Base-by-base conservation (phyloP, 1,140 invertebrate species). In the Spodoptera litura region DNA sequence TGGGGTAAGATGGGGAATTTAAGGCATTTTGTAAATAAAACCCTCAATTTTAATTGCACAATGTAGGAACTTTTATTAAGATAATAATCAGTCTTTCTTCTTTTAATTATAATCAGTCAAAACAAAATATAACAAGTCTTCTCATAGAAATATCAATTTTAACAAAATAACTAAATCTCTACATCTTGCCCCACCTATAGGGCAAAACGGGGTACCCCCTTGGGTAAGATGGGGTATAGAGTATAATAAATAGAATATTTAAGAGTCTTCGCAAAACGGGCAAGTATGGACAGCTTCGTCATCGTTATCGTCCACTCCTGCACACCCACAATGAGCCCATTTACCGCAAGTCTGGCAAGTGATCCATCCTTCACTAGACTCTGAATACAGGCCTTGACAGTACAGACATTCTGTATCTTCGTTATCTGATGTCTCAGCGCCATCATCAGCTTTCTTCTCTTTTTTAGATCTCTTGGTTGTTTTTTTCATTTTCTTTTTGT, bases 161-260 rank as follows among this genome's bases (percentile, higher is more conserved):
- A 56, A 56, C n/a, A 56, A 20, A 56, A 56, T 56, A 56, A 56
- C 53, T 15, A 56, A 56, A 56, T 38, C 53, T 15, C 4, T 2
- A 15, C n/a, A 20, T 56, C 53, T 56, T 56, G n/a, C 53, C 53
- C n/a, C 53, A 56, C 53, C 53, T 55, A 55, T 20, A 55, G 53
- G 71, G 70, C 20, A 49, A 74, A 59, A 79, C 66, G 61, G n/a
- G n/a, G n/a, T n/a, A n/a, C n/a, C n/a, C n/a, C n/a, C n/a, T n/a
- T n/a, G n/a, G n/a, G n/a, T n/a, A n/a, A n/a, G n/a, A n/a, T n/a
- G n/a, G n/a, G n/a, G n/a, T n/a, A n/a, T n/a, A n/a, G n/a, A n/a
- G 79, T 66, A 59, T 59, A 38, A 38, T 38, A 38, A 38, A 71
- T 59, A 49, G 71, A 80, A 56, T 66, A 59, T 59, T 59, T 31